These are phyloP conservation scores for Erythrolamprus reginae DNA, from an alignment of 2,113 vertebrate species.

Conservation along the genomic window DNA sequence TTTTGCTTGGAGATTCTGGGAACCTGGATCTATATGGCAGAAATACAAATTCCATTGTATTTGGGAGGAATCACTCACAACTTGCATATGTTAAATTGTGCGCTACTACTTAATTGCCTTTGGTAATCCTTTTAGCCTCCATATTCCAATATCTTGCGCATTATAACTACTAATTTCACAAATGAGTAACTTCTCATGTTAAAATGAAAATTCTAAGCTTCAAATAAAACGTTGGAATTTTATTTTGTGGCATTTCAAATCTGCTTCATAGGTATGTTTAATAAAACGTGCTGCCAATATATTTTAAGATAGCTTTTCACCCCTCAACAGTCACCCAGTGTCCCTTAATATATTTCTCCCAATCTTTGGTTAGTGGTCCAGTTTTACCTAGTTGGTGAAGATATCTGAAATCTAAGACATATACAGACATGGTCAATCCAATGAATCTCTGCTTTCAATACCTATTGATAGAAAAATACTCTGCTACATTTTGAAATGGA, in stretches of 20 bases:
- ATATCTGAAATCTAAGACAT: background rate
- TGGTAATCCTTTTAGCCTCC: background rate
- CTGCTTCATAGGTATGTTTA: background rate
- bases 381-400: background rate
- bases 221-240: background rate
- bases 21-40: background rate
- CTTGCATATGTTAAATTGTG: background rate
- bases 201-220: background rate
- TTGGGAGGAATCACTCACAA: background rate
- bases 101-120: no score
- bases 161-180: background rate
- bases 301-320: background rate
- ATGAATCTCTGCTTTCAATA: background rate
- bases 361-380: background rate
- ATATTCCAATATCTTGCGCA: background rate
- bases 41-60: background rate
- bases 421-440: background rate
- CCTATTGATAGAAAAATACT: background rate
- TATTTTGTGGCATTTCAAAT: background rate
- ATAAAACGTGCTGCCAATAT: background rate
- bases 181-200: background rate
- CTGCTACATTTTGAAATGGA: background rate
- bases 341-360: background rate
- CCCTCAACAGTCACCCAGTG: background rate
- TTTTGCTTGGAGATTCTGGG: background rate